phyloP scores from a whole-genome alignment of 2,113 vertebrate species.

The Paracanthobrama guichenoti region DNA sequence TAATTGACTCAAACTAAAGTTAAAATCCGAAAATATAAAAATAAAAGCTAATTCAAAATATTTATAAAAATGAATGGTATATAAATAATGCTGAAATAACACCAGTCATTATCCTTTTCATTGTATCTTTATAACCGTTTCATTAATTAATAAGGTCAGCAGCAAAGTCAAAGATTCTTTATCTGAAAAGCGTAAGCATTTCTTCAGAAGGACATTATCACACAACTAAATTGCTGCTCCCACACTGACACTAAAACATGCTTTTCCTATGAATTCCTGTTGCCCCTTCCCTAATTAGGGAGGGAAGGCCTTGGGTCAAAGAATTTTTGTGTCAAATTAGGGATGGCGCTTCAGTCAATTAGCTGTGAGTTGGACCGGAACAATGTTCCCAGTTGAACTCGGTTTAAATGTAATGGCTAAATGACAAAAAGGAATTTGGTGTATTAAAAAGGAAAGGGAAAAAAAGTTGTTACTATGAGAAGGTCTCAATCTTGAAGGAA shows the following conservation, averaged over 20 bases:
- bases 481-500: background rate
- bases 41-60: background rate
- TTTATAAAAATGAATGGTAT: too few relatives aligned
- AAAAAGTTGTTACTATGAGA: background rate
- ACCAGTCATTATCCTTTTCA: background rate
- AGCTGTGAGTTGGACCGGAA: background rate
- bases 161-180: background rate
- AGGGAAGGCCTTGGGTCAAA: background rate
- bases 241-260: background rate
- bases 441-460: background rate
- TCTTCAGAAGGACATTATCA: background rate
- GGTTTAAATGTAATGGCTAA: background rate
- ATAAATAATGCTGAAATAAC: background rate
- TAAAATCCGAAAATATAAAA: background rate
- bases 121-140: background rate
- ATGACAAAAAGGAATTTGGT: background rate
- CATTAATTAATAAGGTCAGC: background rate
- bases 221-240: background rate
- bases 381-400: background rate
- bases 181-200: background rate
- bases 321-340: background rate
- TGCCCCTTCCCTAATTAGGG: slow-evolving; percentile 1
- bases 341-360: background rate
- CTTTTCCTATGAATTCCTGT: background rate
- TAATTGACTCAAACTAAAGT: background rate